Percentiles rank a stretch among this genome's conserved stretches.
Evolutionary conservation across 1,140 invertebrate species (phyloP).

Genomic region (Doryteuthis pealeii): DNA sequence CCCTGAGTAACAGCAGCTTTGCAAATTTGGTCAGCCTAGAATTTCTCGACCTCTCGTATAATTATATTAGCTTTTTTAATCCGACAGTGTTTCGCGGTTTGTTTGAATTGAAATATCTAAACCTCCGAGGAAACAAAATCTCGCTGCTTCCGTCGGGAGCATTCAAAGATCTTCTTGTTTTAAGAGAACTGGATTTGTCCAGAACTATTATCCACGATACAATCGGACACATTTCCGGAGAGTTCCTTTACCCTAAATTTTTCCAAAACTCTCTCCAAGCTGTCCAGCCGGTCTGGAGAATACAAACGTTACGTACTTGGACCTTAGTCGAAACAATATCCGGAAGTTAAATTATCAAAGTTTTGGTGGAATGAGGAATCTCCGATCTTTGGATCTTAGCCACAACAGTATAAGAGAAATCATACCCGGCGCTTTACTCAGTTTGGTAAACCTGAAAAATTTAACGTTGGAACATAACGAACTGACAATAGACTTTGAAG

Average conservation of each 20-base stretch:
- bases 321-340: background rate
- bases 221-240: background rate
- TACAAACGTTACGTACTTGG: background rate
- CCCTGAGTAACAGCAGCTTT: constrained; percentile 17
- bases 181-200: background rate
- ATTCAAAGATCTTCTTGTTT: background rate
- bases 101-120: background rate
- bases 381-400: background rate
- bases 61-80: constrained; percentile 17
- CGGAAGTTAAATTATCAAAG: background rate
- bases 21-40: constrained; percentile 18
- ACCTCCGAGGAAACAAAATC: background rate
- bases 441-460: background rate
- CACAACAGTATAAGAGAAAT: background rate
- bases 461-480: background rate
- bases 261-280: background rate
- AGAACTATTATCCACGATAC: background rate
- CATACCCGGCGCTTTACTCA: background rate
- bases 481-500: background rate
- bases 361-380: background rate
- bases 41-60: constrained; percentile 24
- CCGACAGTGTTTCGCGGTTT: background rate
- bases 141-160: background rate
- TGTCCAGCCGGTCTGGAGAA: background rate
- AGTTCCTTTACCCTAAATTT: background rate